These are phyloP conservation scores for Anthonomus grandis DNA, from an alignment of 1,140 invertebrate species.

Conservation along the genomic window DNA sequence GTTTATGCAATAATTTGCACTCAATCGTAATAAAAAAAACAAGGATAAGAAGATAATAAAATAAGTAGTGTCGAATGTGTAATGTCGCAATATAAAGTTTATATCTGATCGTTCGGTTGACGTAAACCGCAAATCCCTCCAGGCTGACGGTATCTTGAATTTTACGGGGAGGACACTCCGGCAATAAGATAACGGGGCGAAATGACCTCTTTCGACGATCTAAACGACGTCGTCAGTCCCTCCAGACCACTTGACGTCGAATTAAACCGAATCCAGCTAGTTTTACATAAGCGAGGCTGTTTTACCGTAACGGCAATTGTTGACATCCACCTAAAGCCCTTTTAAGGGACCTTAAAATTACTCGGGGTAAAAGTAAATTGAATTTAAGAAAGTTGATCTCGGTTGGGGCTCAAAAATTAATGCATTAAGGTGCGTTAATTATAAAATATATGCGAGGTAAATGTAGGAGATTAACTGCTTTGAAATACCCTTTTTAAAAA, in stretches of 20 bases:
- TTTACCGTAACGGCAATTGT: constrained; percentile 24
- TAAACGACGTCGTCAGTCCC: constrained; percentile 39
- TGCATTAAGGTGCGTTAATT: no score
- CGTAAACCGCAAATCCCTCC: constrained; percentile 46
- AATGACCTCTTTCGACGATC: constrained; percentile 45
- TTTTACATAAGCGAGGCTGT: constrained; percentile 31
- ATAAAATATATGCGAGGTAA: no score
- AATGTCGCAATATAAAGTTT: constrained; percentile 48
- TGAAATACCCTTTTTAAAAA: no score
- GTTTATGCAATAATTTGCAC: no score
- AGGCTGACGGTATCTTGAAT: constrained; percentile 44
- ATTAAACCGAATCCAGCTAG: constrained; percentile 35
- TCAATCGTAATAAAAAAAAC: no score
- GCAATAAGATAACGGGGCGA: constrained; percentile 42
- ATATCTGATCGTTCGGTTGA: constrained; percentile 44
- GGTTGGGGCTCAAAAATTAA: no score
- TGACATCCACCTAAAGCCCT: constrained; percentile 19
- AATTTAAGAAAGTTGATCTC: no score
- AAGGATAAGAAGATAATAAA: no score
- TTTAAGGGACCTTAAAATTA: constrained; percentile 3
- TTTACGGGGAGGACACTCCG: constrained; percentile 41
- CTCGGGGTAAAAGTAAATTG: constrained; percentile 10
- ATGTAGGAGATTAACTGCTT: no score
- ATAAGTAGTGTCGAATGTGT: constrained; percentile 47
- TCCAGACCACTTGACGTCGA: constrained; percentile 41